A percentile compares a stretch with the other conserved stretches of the same genome.
Evolutionary conservation across 92 coral and sea anemone genomes (phyloP).

Genomic region (Actinostola sp.): DNA sequence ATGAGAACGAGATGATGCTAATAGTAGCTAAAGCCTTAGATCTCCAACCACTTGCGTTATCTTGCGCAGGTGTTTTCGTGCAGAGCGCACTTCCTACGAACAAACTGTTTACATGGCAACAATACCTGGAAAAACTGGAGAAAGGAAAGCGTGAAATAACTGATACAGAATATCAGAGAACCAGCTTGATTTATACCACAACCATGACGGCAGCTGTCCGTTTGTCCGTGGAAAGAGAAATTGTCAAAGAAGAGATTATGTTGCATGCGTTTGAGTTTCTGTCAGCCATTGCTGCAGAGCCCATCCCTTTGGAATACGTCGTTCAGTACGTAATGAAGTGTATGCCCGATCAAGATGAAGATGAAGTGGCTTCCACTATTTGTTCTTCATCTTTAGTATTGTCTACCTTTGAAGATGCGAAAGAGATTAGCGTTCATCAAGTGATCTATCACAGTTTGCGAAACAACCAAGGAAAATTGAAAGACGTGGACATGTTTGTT

Average conservation of each 20-base stretch:
- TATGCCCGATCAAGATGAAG: conserved; percentile 6
- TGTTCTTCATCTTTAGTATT: background rate
- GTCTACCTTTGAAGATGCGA: background rate
- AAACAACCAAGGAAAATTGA: background rate
- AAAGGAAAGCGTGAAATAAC: conserved; percentile 14
- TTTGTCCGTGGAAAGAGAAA: background rate
- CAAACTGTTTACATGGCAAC: conserved; percentile 14
- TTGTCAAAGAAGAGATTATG: background rate
- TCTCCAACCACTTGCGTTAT: conserved; percentile 18
- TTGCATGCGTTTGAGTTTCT: conserved; percentile 14
- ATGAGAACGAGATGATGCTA: background rate
- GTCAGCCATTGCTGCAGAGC: conserved; percentile 11
- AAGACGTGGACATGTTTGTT: background rate
- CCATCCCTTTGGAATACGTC: conserved; percentile 8
- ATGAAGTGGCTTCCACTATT: background rate
- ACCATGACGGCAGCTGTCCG: conserved; percentile 18
- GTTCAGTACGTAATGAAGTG: conserved; percentile 17
- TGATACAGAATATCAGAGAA: background rate
- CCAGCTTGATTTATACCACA: background rate
- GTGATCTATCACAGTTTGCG: background rate
- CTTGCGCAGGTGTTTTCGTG: conserved; percentile 20
- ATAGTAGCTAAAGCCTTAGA: conserved; percentile 4
- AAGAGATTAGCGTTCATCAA: conserved; percentile 2
- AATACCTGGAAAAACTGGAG: background rate
- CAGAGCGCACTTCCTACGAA: background rate